A percentile compares a stretch with the other conserved stretches of the same genome.
These are phyloP conservation scores for Poeciliopsis occidentalis DNA, from an alignment of 2,113 vertebrate species.

Conservation along the genomic window DNA sequence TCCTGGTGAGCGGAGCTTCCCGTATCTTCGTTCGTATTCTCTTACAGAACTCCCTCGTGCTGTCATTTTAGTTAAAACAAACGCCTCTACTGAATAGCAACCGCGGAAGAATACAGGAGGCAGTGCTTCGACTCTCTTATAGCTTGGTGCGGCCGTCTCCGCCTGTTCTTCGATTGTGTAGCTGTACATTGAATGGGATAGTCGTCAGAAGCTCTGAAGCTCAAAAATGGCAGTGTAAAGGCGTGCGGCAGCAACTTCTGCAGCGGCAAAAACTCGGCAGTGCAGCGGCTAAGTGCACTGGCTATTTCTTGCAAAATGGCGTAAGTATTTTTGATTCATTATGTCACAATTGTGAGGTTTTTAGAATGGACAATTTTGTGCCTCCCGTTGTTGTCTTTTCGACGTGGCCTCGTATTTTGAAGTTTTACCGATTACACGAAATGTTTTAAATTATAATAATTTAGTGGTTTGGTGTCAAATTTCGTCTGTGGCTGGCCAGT, in stretches of 20 bases:
- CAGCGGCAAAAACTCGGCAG: constrained; percentile 80
- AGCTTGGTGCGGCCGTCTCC: accelerated
- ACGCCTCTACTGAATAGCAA: neutral
- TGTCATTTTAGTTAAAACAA: accelerated
- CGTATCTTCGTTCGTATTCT: neutral
- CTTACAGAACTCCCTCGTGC: neutral
- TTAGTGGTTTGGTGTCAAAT: constrained; percentile 30
- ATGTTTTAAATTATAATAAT: neutral
- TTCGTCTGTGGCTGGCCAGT: neutral
- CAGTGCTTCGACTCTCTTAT: constrained; percentile 54
- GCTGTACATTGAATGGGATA: accelerated
- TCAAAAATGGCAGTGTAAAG: constrained; percentile 76
- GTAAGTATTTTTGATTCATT: constrained; percentile 69
- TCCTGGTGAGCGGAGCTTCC: neutral
- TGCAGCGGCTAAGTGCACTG: constrained; percentile 78
- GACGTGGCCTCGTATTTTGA: no score
- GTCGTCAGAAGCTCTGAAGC: neutral
- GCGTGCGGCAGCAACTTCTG: constrained; percentile 70
- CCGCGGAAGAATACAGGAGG: constrained; percentile 58
- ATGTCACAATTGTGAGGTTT: neutral
- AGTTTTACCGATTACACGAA: no score
- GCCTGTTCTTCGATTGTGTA: accelerated
- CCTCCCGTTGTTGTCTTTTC: neutral
- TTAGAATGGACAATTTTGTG: no score
- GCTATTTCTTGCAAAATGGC: constrained; percentile 82